Evolutionary conservation across 2,888 invertebrate species (phyloP), one percentile per base, ranked within the genome.

Genomic region (Fabriciana adippe): DNA sequence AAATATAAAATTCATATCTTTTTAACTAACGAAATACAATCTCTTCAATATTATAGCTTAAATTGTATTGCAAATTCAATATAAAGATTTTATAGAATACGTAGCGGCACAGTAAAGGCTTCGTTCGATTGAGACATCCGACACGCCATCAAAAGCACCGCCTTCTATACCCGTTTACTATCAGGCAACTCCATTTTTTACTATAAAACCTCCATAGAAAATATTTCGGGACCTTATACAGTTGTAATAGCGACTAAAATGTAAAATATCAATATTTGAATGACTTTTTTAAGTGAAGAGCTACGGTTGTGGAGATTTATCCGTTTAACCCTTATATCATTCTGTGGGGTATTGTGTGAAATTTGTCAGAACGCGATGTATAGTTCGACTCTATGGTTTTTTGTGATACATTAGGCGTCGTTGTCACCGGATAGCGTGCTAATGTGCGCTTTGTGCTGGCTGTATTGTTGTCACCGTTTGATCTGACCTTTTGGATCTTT

Each of bases 91-190:
- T 69, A 65, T 56, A 69, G 72, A 68, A 69, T 63, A 61, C 35
- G 53, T 66, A 66, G 67, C 69, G 76, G 84, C 85, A 86, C 83
- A 82, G 81, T 77, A 79, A 87, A 89, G 87, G 85, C 84, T 85
- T 81, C 87, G 89, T 85, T 81, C 87, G 89, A 92, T 90, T 88
- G 89, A 90, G 90, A 88, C 89, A 92, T 90, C 88, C 87, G 90
- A 92, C 83, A 85, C 85, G 84, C 76, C 81, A 81, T 92, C 92
- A 92, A 91, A 92, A 84, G 85, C 67, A 77, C 91, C 91, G 91
- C 87, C 76, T 79, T 87, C 88, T 88, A 89, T 88, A 88, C 85
- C 83, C 83, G 85, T 84, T 82, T 81, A 79, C 80, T 86, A 84
- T 84, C 83, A 75, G 41, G 81, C 84, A 81, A 86, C 76, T 69